Evolutionary conservation across 2,888 invertebrate species (phyloP).

Genomic region (Drosophila greeni): DNA sequence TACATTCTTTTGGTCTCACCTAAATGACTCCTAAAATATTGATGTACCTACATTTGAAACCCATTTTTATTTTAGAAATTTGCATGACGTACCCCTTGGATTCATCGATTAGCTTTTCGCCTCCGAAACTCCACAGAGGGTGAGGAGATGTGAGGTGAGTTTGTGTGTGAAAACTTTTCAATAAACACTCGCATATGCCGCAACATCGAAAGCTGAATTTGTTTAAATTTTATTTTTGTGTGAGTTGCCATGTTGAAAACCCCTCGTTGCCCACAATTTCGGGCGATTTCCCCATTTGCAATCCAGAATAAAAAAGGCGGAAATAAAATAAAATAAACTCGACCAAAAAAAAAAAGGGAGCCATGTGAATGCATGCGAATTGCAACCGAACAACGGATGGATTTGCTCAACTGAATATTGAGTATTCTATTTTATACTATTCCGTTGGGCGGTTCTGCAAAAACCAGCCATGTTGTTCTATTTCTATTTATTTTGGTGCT

Average conservation of each 20-base stretch:
- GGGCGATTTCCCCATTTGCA: constrained; percentile 1
- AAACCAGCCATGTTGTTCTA: constrained; percentile 60
- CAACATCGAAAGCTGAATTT: constrained; percentile 42
- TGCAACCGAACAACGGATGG: constrained; percentile 64
- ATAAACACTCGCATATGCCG: constrained; percentile 47
- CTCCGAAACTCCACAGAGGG: neutral
- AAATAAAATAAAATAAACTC: constrained; percentile 13
- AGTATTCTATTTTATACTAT: constrained; percentile 63
- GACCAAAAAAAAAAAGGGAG: constrained; percentile 36
- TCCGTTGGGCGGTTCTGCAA: constrained; percentile 31
- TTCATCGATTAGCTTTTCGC: constrained; percentile 15
- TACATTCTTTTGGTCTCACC: neutral
- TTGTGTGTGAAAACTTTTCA: constrained; percentile 33
- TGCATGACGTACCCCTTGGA: constrained; percentile 6
- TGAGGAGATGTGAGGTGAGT: neutral
- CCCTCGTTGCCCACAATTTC: constrained; percentile 43
- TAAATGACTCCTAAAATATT: neutral
- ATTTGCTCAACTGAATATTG: constrained; percentile 74
- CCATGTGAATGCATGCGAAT: constrained; percentile 64
- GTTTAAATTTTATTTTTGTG: constrained; percentile 57
- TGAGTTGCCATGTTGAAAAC: constrained; percentile 49
- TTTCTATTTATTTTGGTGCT: constrained; percentile 52
- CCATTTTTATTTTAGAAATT: neutral
- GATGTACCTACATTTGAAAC: neutral
- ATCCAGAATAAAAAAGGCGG: neutral